Conservation (phyloP, 1,140 invertebrate species). For the Drosophila obscura region DNA sequence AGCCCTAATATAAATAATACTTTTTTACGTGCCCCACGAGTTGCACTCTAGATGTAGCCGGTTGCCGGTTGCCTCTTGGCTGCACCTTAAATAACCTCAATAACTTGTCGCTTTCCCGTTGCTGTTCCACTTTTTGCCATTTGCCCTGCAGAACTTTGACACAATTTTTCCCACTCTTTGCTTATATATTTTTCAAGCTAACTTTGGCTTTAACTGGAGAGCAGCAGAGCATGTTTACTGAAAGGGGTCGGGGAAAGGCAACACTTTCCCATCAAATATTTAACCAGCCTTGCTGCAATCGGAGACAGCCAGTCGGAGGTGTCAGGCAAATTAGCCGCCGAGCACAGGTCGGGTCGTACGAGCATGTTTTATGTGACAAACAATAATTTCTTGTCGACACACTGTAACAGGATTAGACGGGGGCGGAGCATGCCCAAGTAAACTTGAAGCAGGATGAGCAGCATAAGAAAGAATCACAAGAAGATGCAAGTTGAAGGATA, state of each 20-base stretch:
- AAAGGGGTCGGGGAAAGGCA: neutral
- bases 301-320: conserved; percentile 22
- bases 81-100: conserved; percentile 66
- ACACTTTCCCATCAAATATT: conserved; percentile 33
- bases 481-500: too few relatives aligned
- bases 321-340: conserved; percentile 11
- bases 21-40: conserved; percentile 47
- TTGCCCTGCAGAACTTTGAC: conserved; percentile 42
- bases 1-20: conserved; percentile 65
- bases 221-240: too few relatives aligned
- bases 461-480: too few relatives aligned
- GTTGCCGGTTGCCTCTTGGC: conserved; percentile 26
- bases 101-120: conserved; percentile 59
- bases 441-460: too few relatives aligned
- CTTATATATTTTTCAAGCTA: conserved; percentile 16
- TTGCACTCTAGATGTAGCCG: conserved; percentile 14
- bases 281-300: conserved; percentile 34
- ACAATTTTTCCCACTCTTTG: conserved; percentile 21
- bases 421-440: neutral
- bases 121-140: conserved; percentile 23
- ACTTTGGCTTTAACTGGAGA: conserved; percentile 34
- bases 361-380: conserved; percentile 11
- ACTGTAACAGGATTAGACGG: conserved; percentile 3
- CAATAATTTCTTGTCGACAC: conserved; percentile 17
- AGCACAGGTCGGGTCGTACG: conserved; percentile 15